Evolutionary conservation across 2,113 vertebrate genomes (phyloP), one percentile per base, ranked within the genome.

Genomic region (Cyphomyrus plagiostoma): DNA sequence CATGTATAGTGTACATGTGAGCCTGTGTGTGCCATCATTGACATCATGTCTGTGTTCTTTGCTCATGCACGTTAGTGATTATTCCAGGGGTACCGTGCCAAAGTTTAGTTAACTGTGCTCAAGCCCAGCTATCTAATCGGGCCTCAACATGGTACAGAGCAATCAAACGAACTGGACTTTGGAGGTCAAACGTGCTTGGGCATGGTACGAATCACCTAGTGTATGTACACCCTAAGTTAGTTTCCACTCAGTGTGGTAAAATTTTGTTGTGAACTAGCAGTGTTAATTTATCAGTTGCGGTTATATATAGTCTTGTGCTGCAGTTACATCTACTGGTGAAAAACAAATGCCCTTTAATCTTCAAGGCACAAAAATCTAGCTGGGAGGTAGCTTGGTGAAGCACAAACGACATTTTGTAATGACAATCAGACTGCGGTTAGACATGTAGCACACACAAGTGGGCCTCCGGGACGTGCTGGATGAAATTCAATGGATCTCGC

Each of bases 291-390:
- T 80, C 74, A 42, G 2, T 80, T 42, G 17, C 74, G 15, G 49
- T 89, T 50, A 49, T 48, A 77, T 50, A 30, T 48, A 52, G 46
- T 9, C 26, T 42, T 35, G 6, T 52, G 30, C n/a, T 19, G 45
- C 23, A 74, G 21, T 88, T 48, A 49, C 48, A 15, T 49, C n/a
- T 88, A 46, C 46, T 49, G 46, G 26, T 50, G 21, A 26, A 17
- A 89, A 89, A n/a, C 17, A 50, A 49, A 89, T 49, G 70, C 9
- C 35, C 66, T 77, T 89, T 89, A 77, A 89, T 77, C 48, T 77
- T 52, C 48, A 19, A 5, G 11, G 35, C 86, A 58, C 35, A 58
- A 39, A 88, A 42, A 58, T 62, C 86, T 49, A 39, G 62, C 19
- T 35, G 66, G 46, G 66, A 52, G 88, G 88, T 35, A 19, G 66